Evolutionary conservation across 2,888 invertebrate species (phyloP), one percentile per base, ranked within the genome.

Genomic region (Acleris literana): DNA sequence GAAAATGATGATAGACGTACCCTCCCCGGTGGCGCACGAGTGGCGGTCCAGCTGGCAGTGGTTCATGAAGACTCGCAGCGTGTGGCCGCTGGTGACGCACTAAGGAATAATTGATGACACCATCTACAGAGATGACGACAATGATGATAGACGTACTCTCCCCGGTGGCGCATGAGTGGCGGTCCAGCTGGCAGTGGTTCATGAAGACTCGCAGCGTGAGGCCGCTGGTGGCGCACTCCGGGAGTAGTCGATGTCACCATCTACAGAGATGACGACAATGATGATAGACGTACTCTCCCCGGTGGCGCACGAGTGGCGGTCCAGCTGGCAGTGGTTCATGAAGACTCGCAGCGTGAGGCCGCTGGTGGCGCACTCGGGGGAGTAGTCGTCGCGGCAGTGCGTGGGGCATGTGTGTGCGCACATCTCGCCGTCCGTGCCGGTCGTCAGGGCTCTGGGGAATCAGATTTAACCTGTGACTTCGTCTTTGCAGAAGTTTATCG

Each of bases 291-390:
- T 3, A 89, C 91, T 84, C 39, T 82, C 69, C 0, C 74, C 71
- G 65, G 81, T 78, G 0, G 71, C 57, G 51, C 91, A 92, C 0
- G 91, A 91, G 62, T 86, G 80, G 0, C 74, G 72, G 48, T 92
- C 92, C 71, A 92, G 60, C 43, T 83, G 78, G 73, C 92, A 92
- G 68, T 92, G 92, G 69, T 92, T 92, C 0, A 83, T 56, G 62
- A 92, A 92, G 0, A 90, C 85, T 0, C 76, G 70, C 0, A 33
- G 73, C 69, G 2, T 75, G 71, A 0, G 72, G 0, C 62, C 68
- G 16, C 86, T 83, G 1, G 86, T 46, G 0, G 86, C 91, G 33
- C 91, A 92, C 29, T 86, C 82, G 0, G 92, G 91, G 2, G 81
- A 80, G 60, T 92, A 90, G 5, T 84, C 82, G 0, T 88, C 85